A percentile compares a stretch with the other conserved stretches of the same genome.
Evolutionary conservation across 1,140 invertebrate genomes (phyloP).

Genomic region (Spodoptera frugiperda): DNA sequence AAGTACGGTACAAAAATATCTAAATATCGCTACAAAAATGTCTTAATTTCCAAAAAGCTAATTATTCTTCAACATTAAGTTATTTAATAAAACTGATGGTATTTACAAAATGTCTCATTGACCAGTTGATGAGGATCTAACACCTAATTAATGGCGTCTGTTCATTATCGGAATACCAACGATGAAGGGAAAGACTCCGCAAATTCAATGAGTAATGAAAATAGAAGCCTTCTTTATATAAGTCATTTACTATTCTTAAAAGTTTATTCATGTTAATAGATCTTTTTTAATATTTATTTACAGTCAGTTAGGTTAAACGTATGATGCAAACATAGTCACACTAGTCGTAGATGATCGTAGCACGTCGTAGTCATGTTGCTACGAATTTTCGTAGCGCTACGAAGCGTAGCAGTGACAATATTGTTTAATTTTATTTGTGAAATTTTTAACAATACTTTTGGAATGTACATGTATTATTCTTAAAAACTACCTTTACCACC

Average conservation of each 20-base stretch:
- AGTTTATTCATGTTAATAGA: not conserved
- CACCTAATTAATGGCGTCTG: slow-evolving; percentile 35
- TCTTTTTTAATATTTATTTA: not conserved
- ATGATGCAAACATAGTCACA: slow-evolving; percentile 1
- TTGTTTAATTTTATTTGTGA: too few species aligned
- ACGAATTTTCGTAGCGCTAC: slow-evolving; percentile 17
- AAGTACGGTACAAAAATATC: too few species aligned
- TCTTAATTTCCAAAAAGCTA: not conserved
- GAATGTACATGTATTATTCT: too few species aligned
- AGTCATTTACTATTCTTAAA: slow-evolving; percentile 3
- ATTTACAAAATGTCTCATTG: slow-evolving; percentile 34
- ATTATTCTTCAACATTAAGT: slow-evolving; percentile 3
- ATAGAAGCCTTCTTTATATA: slow-evolving; percentile 24
- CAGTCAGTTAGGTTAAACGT: not conserved
- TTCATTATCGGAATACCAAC: slow-evolving; percentile 43
- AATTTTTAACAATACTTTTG: too few species aligned
- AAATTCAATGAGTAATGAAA: slow-evolving; percentile 39
- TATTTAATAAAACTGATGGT: slow-evolving; percentile 26
- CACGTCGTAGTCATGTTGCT: not conserved
- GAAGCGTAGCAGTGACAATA: not conserved
- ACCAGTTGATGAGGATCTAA: slow-evolving; percentile 14
- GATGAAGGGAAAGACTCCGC: slow-evolving; percentile 1
- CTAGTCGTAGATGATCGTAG: too few species aligned
- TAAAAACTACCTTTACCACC: too few species aligned
- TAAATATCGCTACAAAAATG: not conserved